A percentile compares a stretch with the other conserved stretches of the same genome.
phyloP scores from a whole-genome alignment of 2,797 vertebrate genomes.

The Schizopygopsis malacanthus region DNA sequence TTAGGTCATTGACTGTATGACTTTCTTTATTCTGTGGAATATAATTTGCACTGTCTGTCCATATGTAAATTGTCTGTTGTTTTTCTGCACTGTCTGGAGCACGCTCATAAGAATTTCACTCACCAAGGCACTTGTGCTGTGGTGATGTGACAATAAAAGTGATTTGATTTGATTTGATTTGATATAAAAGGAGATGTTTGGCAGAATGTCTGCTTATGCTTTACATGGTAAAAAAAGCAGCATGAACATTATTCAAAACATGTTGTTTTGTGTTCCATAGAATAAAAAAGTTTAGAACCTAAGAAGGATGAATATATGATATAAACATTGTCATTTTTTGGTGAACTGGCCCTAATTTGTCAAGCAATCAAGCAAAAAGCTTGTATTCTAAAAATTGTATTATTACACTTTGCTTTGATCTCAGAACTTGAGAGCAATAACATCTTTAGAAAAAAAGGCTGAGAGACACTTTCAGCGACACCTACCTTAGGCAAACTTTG shows the following conservation, averaged over 20 bases:
- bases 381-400: not conserved
- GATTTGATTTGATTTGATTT: too few species aligned
- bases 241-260: not conserved
- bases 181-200: slow-evolving; percentile 49
- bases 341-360: not conserved
- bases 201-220: not conserved
- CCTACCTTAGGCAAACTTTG: slow-evolving; percentile 25
- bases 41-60: too few species aligned
- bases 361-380: not conserved
- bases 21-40: not conserved
- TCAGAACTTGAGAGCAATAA: slow-evolving; percentile 10
- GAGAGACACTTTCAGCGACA: not conserved
- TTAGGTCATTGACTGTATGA: slow-evolving; percentile 67
- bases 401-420: not conserved
- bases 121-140: too few species aligned
- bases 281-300: not conserved
- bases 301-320: not conserved
- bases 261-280: not conserved
- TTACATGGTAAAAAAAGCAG: not conserved
- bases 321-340: slow-evolving; percentile 7
- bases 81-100: too few species aligned
- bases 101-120: too few species aligned
- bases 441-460: slow-evolving; percentile 59
- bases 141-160: too few species aligned
- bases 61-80: too few species aligned